phyloP scores from a whole-genome alignment of 2,113 vertebrate species.

The Oncorhynchus keta region DNA sequence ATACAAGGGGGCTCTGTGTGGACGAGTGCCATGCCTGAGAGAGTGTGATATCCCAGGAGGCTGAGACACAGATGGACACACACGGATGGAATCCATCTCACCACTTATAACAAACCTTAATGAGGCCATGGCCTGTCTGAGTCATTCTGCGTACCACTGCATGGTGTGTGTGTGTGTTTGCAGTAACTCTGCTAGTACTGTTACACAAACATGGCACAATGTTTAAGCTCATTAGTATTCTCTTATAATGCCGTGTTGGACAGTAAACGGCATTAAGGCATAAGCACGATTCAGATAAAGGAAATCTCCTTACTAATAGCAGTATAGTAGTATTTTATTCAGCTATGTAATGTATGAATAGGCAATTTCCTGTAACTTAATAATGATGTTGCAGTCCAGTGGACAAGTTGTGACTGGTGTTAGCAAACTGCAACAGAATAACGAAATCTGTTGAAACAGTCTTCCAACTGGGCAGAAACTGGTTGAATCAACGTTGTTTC shows the following conservation, averaged over 20 bases:
- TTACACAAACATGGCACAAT: slow-evolving; percentile 45
- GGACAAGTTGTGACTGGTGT: slow-evolving; percentile 41
- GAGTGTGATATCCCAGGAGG: background rate
- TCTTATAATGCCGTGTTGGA: slow-evolving; percentile 29
- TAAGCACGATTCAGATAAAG: slow-evolving; percentile 28
- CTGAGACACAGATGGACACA: slow-evolving; percentile 32
- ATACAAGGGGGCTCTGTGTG: slow-evolving; percentile 20
- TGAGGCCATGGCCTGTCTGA: slow-evolving; percentile 15
- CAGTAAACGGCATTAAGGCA: slow-evolving; percentile 20
- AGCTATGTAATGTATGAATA: slow-evolving; percentile 28
- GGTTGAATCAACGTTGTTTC: too few relatives aligned
- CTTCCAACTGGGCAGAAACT: too few relatives aligned
- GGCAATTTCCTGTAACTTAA: slow-evolving; percentile 41
- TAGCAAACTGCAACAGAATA: slow-evolving; percentile 22
- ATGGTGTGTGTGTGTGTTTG: background rate
- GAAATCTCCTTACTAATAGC: slow-evolving; percentile 19
- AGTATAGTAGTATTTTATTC: slow-evolving; percentile 19
- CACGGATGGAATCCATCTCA: slow-evolving; percentile 20
- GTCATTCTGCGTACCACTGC: background rate
- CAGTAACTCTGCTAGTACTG: slow-evolving; percentile 11
- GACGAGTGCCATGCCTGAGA: background rate
- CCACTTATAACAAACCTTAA: slow-evolving; percentile 11
- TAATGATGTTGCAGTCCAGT: slow-evolving; percentile 32
- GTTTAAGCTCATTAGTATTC: slow-evolving; percentile 38
- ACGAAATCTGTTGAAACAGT: slow-evolving; percentile 1